These are phyloP conservation scores for Rutilus rutilus DNA, from an alignment of 2,113 vertebrate species.

Conservation along the genomic window DNA sequence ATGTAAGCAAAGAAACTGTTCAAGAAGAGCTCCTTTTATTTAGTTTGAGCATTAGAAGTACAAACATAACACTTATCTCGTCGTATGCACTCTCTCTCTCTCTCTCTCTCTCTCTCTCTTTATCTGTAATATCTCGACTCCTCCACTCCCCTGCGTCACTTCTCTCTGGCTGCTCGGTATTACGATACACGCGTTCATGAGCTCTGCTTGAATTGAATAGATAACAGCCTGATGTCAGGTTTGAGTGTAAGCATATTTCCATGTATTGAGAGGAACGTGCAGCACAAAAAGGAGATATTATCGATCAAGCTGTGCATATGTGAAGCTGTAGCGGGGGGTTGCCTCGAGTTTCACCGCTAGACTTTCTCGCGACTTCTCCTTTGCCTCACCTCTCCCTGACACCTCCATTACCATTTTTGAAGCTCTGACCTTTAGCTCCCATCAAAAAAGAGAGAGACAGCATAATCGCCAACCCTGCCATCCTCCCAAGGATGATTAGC, in stretches of 20 bases:
- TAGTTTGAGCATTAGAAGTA: constrained; percentile 35
- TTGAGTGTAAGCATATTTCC: constrained; percentile 50
- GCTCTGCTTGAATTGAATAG: constrained; percentile 25
- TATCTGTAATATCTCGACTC: constrained; percentile 30
- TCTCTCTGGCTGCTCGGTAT: constrained; percentile 41
- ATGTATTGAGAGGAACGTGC: constrained; percentile 54
- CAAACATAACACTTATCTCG: constrained; percentile 30
- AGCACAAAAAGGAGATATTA: background rate
- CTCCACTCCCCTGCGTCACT: constrained; percentile 46
- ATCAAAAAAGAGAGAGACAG: constrained; percentile 51
- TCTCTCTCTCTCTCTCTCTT: background rate
- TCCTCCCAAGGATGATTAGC: constrained; percentile 70
- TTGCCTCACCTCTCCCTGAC: constrained; percentile 51
- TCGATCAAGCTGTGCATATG: constrained; percentile 31
- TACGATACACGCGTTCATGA: background rate
- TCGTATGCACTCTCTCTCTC: background rate
- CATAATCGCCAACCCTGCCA: constrained; percentile 66
- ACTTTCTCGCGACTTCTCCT: constrained; percentile 44
- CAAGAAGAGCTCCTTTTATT: constrained; percentile 30
- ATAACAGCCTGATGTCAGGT: constrained; percentile 35
- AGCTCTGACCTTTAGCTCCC: constrained; percentile 66
- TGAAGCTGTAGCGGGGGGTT: constrained; percentile 52
- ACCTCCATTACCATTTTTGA: constrained; percentile 62
- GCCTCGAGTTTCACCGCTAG: constrained; percentile 49
- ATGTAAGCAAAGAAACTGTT: constrained; percentile 12